Conservation (phyloP, 2,113 vertebrate genomes). For the Mesitornis unicolor region DNA sequence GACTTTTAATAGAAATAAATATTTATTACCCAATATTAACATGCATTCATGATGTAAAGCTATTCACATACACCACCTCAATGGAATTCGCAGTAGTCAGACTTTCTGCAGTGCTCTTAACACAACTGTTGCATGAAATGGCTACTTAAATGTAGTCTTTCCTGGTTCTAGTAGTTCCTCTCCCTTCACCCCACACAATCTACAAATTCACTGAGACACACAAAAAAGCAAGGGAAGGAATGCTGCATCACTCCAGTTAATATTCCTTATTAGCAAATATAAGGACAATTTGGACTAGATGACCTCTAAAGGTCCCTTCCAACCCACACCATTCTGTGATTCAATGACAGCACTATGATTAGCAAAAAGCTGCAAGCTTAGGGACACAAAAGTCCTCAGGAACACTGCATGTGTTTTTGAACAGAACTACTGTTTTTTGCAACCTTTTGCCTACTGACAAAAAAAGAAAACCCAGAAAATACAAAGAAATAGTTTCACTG, state of each 20-base stretch:
- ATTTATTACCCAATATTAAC: background rate
- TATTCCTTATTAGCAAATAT: background rate
- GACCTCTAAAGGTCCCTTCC: background rate
- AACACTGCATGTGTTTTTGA: background rate
- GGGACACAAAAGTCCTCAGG: background rate
- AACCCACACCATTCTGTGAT: background rate
- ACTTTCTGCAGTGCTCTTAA: background rate
- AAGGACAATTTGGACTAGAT: background rate
- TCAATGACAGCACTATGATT: accelerated
- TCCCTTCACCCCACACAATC: background rate
- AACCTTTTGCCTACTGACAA: background rate
- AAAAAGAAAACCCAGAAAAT: background rate
- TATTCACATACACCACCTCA: background rate
- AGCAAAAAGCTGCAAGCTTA: background rate
- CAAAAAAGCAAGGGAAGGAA: background rate
- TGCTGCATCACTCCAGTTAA: background rate
- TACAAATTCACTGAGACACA: background rate
- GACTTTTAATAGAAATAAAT: background rate
- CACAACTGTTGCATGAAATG: background rate
- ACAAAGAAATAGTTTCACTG: background rate
- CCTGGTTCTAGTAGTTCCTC: background rate
- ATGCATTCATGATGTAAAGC: background rate
- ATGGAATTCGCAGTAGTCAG: background rate
- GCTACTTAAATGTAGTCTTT: background rate
- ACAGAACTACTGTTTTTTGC: background rate